Evolutionary conservation across 1,140 invertebrate genomes (phyloP).

Genomic region (Megalopta genalis): DNA sequence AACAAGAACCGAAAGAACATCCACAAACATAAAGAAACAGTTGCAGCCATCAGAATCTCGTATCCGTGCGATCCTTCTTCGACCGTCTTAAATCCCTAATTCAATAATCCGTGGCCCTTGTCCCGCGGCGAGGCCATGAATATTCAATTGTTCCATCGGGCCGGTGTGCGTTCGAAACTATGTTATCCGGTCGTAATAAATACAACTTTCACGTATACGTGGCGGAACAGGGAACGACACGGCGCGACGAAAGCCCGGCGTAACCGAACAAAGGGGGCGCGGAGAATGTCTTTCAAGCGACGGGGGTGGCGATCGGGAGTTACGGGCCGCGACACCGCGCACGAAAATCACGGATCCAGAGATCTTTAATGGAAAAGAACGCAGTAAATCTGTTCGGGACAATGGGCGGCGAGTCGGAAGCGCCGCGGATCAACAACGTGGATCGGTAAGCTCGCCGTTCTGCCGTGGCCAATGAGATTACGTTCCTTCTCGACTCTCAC

Average conservation of each 20-base stretch:
- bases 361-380: slow-evolving; percentile 40
- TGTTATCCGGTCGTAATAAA: slow-evolving; percentile 18
- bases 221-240: slow-evolving; percentile 24
- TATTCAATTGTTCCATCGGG: slow-evolving; percentile 43
- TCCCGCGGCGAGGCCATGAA: slow-evolving; percentile 9
- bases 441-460: slow-evolving; percentile 66
- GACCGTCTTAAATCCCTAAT: background rate
- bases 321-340: slow-evolving; percentile 35
- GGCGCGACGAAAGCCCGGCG: slow-evolving; percentile 29
- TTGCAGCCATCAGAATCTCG: too few relatives aligned
- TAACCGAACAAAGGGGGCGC: slow-evolving; percentile 15
- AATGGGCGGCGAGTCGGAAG: slow-evolving; percentile 67
- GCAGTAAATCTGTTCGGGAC: slow-evolving; percentile 68
- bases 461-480: slow-evolving; percentile 73
- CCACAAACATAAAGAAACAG: too few relatives aligned
- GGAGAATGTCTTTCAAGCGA: slow-evolving; percentile 20
- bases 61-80: too few relatives aligned
- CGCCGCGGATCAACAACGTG: slow-evolving; percentile 54
- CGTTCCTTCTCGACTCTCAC: slow-evolving; percentile 49
- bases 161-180: slow-evolving; percentile 10
- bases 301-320: slow-evolving; percentile 36
- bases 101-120: slow-evolving; percentile 15
- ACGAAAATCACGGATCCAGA: slow-evolving; percentile 69
- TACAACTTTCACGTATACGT: slow-evolving; percentile 25
- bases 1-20: too few relatives aligned